A percentile compares a stretch with the other conserved stretches of the same genome.
Conservation (phyloP, 2,888 invertebrate species). For the Cephus pulcher region DNA sequence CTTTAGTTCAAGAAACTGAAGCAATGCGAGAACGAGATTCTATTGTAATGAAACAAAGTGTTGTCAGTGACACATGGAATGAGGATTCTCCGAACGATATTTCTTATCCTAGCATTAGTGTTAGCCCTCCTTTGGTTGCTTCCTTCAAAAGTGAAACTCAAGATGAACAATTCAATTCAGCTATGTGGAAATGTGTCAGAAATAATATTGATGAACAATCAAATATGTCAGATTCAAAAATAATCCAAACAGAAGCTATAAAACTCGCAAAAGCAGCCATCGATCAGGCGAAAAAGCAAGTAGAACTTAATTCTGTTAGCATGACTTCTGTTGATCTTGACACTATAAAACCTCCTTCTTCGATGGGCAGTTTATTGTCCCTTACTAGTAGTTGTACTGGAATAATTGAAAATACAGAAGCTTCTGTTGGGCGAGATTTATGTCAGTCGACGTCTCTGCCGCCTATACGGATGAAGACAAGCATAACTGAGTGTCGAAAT, state of each 20-base stretch:
- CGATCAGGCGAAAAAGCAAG: constrained; percentile 62
- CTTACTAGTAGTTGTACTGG: constrained; percentile 67
- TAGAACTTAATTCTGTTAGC: constrained; percentile 75
- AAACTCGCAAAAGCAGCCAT: constrained; percentile 73
- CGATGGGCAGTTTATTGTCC: constrained; percentile 77
- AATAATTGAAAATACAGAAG: constrained; percentile 39
- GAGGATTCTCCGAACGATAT: constrained; percentile 84
- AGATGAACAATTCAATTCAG: constrained; percentile 50
- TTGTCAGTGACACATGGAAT: constrained; percentile 79
- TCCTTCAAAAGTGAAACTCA: constrained; percentile 75
- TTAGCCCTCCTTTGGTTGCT: constrained; percentile 78
- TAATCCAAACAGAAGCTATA: constrained; percentile 82
- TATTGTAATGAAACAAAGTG: constrained; percentile 62
- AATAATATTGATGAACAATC: constrained; percentile 58
- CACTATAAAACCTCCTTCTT: constrained; percentile 81
- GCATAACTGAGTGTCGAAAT: constrained; percentile 28
- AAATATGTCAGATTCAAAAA: constrained; percentile 77
- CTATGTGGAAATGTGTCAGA: constrained; percentile 20
- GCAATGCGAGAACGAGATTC: constrained; percentile 69
- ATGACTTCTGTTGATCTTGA: constrained; percentile 77
- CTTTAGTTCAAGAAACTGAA: constrained; percentile 75
- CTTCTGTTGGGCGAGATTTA: constrained; percentile 37
- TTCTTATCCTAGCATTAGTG: constrained; percentile 84
- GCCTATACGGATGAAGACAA: constrained; percentile 33
- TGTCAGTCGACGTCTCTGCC: constrained; percentile 51